These are phyloP conservation scores for Oreohelix idahoensis DNA, from an alignment of 1,140 invertebrate species.

Conservation along the genomic window DNA sequence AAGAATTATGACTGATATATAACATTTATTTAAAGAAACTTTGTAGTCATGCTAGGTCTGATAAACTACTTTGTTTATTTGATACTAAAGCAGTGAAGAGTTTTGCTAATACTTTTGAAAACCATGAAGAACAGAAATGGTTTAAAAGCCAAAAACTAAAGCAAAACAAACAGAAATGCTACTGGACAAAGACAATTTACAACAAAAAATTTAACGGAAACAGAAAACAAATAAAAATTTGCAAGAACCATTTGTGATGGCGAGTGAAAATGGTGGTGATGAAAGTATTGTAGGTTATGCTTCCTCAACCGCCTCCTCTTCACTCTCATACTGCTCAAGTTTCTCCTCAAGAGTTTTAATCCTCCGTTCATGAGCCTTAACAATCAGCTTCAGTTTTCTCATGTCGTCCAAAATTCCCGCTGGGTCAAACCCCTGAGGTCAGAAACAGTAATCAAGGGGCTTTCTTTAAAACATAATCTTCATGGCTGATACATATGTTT, in stretches of 20 bases:
- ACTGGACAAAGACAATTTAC: neutral
- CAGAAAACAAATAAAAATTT: conserved; percentile 29
- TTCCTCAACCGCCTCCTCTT: conserved; percentile 48
- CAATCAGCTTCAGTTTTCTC: conserved; percentile 73
- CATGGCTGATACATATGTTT: no score
- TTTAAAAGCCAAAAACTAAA: no score
- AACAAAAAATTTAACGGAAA: neutral
- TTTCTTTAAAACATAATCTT: no score
- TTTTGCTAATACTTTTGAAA: no score
- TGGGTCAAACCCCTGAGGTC: conserved; percentile 66
- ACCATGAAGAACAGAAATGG: no score
- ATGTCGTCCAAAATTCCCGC: conserved; percentile 72
- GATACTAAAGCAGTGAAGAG: no score
- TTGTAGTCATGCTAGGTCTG: no score
- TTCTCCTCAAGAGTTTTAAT: conserved; percentile 73
- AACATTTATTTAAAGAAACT: no score
- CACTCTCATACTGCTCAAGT: conserved; percentile 67
- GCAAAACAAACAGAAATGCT: neutral
- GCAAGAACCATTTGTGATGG: conserved; percentile 21
- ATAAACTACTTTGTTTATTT: no score
- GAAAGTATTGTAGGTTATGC: conserved; percentile 5
- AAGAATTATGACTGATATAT: no score
- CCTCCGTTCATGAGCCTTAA: conserved; percentile 73
- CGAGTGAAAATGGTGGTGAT: conserved; percentile 1
- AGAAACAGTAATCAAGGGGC: conserved; percentile 1